A percentile compares a stretch with the other conserved stretches of the same genome.
Evolutionary conservation across 2,797 vertebrate genomes (phyloP).

Genomic region (Lophotriccus pileatus): DNA sequence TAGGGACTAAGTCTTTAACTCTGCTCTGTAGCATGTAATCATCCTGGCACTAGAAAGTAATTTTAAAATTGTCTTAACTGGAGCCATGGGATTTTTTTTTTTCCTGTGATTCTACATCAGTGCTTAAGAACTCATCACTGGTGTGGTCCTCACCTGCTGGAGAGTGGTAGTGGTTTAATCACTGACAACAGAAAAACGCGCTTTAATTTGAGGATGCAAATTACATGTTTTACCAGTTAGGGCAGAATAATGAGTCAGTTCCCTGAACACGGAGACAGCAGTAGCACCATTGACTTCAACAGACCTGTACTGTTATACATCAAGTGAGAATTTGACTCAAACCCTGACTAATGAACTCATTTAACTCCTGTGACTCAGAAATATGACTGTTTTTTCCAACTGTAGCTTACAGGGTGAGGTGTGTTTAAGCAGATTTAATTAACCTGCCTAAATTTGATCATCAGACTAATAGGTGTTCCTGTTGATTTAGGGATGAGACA

Average conservation of each 20-base stretch:
- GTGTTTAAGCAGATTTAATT: slow-evolving; percentile 35
- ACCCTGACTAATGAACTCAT: slow-evolving; percentile 1
- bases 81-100: background rate
- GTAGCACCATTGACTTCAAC: background rate
- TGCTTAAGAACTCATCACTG: background rate
- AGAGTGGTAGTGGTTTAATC: background rate
- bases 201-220: background rate
- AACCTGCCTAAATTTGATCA: slow-evolving; percentile 28
- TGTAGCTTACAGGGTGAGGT: background rate
- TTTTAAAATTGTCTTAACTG: background rate
- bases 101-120: background rate
- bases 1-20: background rate
- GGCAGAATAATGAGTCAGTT: background rate
- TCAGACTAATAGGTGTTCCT: slow-evolving; percentile 18
- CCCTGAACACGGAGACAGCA: background rate
- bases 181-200: background rate
- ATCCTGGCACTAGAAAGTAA: background rate
- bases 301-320: background rate
- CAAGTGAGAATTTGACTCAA: background rate
- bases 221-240: background rate
- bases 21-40: background rate
- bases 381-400: background rate
- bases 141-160: background rate
- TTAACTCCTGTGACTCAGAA: slow-evolving; percentile 3
- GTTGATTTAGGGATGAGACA: slow-evolving; percentile 9